Evolutionary conservation across 2,888 invertebrate species (phyloP).

Genomic region (Pasiphila rectangulata): DNA sequence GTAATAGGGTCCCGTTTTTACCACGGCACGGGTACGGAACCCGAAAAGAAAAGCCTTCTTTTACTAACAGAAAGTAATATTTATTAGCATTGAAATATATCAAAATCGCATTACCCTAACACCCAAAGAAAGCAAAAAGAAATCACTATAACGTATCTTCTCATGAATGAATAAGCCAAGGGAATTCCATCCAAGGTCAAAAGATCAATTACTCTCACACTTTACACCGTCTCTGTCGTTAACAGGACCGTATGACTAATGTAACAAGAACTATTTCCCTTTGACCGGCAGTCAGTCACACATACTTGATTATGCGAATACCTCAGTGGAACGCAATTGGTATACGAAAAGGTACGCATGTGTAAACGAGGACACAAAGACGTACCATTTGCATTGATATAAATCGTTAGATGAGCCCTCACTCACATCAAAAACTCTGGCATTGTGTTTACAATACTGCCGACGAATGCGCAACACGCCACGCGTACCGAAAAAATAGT

Average conservation of each 20-base stretch:
- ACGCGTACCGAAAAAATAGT: too few relatives aligned
- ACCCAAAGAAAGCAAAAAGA: conserved; percentile 4
- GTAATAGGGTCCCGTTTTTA: too few relatives aligned
- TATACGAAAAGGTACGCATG: conserved; percentile 11
- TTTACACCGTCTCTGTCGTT: background rate
- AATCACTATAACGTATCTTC: conserved; percentile 1
- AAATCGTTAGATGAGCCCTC: too few relatives aligned
- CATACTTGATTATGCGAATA: conserved; percentile 2
- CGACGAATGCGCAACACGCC: too few relatives aligned
- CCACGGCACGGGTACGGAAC: too few relatives aligned
- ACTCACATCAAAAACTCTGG: too few relatives aligned
- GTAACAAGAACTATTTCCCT: conserved; percentile 1
- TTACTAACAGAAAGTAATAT: too few relatives aligned
- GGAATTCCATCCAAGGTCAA: conserved; percentile 11
- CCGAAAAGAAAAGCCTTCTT: too few relatives aligned
- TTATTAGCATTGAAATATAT: background rate
- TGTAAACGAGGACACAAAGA: conserved; percentile 10
- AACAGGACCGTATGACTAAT: background rate
- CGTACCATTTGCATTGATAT: conserved; percentile 2
- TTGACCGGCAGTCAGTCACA: background rate
- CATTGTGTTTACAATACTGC: too few relatives aligned
- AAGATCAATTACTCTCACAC: conserved; percentile 6
- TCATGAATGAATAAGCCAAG: conserved; percentile 7
- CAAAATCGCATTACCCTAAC: background rate
- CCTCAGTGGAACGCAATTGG: background rate